Evolutionary conservation across 2,888 invertebrate species (phyloP).

Genomic region (Pterostichus niger): DNA sequence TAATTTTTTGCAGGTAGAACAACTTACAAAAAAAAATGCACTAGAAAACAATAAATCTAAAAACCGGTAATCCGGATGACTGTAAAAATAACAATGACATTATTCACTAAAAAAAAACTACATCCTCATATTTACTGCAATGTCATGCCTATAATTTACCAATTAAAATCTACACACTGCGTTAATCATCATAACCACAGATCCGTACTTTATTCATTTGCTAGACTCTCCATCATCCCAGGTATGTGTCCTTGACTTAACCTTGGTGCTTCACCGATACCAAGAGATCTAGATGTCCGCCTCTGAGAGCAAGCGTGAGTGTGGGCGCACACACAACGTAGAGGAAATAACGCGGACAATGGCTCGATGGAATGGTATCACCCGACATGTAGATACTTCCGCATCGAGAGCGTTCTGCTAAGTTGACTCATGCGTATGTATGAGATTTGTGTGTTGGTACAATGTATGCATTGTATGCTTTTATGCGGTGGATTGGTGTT

Average conservation of each 20-base stretch:
- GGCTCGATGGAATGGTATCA: constrained; percentile 20
- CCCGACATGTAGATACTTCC: too few relatives aligned
- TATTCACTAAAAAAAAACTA: constrained; percentile 1
- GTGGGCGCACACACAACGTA: not conserved
- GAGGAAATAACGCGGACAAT: constrained; percentile 44
- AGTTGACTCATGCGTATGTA: not conserved
- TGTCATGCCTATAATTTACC: not conserved
- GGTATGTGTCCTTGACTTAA: constrained; percentile 34
- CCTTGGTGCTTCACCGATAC: constrained; percentile 20
- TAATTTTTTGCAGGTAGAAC: too few relatives aligned
- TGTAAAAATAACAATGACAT: not conserved
- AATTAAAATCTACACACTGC: not conserved
- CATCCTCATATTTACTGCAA: constrained; percentile 2
- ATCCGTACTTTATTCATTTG: constrained; percentile 17
- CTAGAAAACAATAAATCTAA: not conserved
- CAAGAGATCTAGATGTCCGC: not conserved
- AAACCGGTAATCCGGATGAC: not conserved
- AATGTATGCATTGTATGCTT: not conserved
- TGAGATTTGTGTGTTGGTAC: not conserved
- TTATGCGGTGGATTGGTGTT: not conserved
- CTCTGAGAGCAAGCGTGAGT: not conserved
- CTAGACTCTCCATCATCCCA: not conserved
- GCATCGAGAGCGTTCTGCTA: not conserved
- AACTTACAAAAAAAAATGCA: too few relatives aligned
- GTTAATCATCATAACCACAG: constrained; percentile 15